Conservation (phyloP, 2,888 invertebrate species). For the Metellina segmentata region DNA sequence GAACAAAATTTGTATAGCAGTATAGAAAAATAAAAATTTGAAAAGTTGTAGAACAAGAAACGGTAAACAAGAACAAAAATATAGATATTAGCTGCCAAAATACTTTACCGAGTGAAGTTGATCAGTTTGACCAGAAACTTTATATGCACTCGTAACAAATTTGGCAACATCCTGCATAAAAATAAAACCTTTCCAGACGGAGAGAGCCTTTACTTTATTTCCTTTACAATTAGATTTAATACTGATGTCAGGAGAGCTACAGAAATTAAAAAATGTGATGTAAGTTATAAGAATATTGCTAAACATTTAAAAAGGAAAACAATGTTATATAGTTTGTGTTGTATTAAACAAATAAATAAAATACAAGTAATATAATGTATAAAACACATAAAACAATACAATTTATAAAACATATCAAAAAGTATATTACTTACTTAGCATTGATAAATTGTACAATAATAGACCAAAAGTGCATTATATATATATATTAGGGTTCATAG, state of each 20-base stretch:
- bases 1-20: too few species aligned
- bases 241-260: conserved; percentile 80
- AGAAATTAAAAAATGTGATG: background rate
- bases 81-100: background rate
- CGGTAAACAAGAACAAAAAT: background rate
- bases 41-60: background rate
- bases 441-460: too few species aligned
- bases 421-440: too few species aligned
- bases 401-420: too few species aligned
- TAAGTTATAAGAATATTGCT: background rate
- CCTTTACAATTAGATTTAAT: conserved; percentile 75
- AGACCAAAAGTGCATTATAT: too few species aligned
- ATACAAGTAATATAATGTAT: too few species aligned
- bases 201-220: conserved; percentile 77
- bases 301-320: background rate
- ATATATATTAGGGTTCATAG: too few species aligned
- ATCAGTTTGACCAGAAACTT: conserved; percentile 84
- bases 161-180: conserved; percentile 95
- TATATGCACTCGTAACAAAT: conserved; percentile 90
- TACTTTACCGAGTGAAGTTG: conserved; percentile 57
- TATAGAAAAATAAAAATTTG: background rate
- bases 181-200: conserved; percentile 90
- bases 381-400: too few species aligned
- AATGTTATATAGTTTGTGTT: background rate
- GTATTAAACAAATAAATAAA: background rate